These are phyloP conservation scores for Panagrolaimus sp. DNA, from an alignment of 1,140 invertebrate genomes.

Conservation along the genomic window DNA sequence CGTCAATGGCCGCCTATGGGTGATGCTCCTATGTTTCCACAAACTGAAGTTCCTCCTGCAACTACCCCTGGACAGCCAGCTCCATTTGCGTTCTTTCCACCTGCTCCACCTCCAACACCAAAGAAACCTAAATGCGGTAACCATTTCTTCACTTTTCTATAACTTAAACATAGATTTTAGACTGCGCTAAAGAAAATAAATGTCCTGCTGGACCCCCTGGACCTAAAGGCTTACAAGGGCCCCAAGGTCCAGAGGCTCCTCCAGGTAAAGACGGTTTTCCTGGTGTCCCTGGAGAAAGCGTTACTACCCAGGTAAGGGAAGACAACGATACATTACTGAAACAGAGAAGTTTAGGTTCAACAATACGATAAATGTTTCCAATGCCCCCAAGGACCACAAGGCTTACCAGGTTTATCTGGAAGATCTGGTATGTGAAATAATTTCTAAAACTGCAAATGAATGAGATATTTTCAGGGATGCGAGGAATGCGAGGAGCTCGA, in stretches of 20 bases:
- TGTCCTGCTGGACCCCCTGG: background rate
- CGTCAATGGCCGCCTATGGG: too few relatives aligned
- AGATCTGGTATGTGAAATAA: constrained; percentile 5
- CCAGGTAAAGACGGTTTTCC: background rate
- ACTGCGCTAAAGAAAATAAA: constrained; percentile 4
- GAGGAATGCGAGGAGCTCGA: constrained; percentile 50
- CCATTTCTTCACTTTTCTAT: background rate
- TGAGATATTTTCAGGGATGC: background rate
- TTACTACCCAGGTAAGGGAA: background rate
- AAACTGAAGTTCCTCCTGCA: background rate
- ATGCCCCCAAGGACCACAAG: constrained; percentile 39
- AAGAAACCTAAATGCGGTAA: constrained; percentile 5
- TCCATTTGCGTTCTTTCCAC: background rate
- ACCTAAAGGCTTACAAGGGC: background rate
- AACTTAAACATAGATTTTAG: background rate
- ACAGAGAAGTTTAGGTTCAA: constrained; percentile 3
- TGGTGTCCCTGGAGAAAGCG: background rate
- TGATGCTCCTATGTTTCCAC: background rate
- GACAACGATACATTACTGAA: too few relatives aligned
- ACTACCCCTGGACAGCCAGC: background rate
- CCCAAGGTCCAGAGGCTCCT: background rate
- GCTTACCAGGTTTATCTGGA: constrained; percentile 23
- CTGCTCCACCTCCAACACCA: background rate
- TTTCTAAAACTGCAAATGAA: too few relatives aligned
- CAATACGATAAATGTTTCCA: constrained; percentile 48